These are phyloP conservation scores for Numenius arquata DNA, from an alignment of 2,113 vertebrate species.

Conservation along the genomic window DNA sequence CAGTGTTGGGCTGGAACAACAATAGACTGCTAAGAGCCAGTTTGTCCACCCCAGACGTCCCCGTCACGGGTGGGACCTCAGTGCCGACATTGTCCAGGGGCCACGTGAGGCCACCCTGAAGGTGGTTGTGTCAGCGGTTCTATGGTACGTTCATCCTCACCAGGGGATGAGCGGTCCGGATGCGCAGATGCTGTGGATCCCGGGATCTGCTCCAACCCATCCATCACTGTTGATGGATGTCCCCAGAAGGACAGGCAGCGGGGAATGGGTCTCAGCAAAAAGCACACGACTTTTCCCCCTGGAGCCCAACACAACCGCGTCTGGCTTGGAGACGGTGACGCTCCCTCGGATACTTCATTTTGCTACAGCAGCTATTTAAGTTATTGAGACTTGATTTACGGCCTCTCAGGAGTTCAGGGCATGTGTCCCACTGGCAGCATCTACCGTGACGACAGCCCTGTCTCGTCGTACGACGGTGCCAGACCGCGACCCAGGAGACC, in stretches of 20 bases:
- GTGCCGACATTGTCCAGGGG: not conserved
- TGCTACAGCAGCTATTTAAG: not conserved
- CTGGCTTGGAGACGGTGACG: fast-evolving
- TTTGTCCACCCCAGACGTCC: not conserved
- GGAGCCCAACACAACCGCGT: not conserved
- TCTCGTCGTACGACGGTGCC: fast-evolving
- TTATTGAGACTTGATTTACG: not conserved
- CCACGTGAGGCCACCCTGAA: not conserved
- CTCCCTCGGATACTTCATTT: fast-evolving
- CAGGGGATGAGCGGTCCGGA: not conserved
- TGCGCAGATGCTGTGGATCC: not conserved
- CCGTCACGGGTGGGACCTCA: not conserved
- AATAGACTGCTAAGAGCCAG: not conserved
- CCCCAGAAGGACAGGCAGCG: not conserved
- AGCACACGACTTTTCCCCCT: fast-evolving
- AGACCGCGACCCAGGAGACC: not conserved
- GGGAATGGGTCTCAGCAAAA: not conserved
- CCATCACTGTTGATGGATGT: not conserved
- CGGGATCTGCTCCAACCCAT: not conserved
- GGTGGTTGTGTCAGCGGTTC: not conserved
- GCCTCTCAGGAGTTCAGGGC: fast-evolving
- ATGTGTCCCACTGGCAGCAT: fast-evolving
- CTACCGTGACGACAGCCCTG: fast-evolving
- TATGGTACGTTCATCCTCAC: not conserved
- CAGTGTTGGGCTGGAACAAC: not conserved